Base-by-base conservation (phyloP, 2,888 invertebrate species). In the Stenichneumon culpator region DNA sequence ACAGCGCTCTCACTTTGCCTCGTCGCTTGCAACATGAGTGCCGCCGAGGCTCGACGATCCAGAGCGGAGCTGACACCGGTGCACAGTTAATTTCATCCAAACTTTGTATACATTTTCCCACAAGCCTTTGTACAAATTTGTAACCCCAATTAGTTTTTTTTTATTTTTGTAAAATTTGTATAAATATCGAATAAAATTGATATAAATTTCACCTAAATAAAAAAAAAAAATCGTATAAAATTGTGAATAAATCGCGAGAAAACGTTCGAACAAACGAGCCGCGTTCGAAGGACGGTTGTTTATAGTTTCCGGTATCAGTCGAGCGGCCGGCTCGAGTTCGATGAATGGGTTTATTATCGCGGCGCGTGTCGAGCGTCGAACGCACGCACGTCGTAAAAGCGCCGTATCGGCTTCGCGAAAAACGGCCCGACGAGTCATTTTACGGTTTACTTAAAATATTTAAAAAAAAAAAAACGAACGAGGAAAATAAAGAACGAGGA, bases 311-410 rank as follows among this genome's bases (percentile, higher is more conserved):
- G 25, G 14, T 28, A 60, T 83, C 57, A 70, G 75, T 75, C 65
- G 70, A 60, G 28, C 50, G 70, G 70, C 44, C 36, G 36, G n/a
- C 47, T 74, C 63, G 74, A 54, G 47, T 25, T 11, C 75, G 70
- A 79, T 79, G 83, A 83, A 83, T 79, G 83, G 79, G 75, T 75
- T 83, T 75, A 79, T 79, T 83, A 83, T 79, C 79, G 75, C 75
- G 54, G 57, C 72, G 80, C 70, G 83, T 75, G 75, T 79, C 74
- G 70, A 79, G 70, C 74, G 79, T 75, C 32, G 32, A 32, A 32
- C 32, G 5, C 63, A 79, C 79, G 74, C 74, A 70, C 63, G 50
- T 68, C 73, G 69, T 70, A 52, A 57, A 25, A 57, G 19, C 22
- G 57, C 22, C 25, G 3, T 57, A 28, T 60, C 60, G 60, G 60